Conservation (phyloP, 53 echinoderm and acorn worm genomes). For the Stichopus horrens region DNA sequence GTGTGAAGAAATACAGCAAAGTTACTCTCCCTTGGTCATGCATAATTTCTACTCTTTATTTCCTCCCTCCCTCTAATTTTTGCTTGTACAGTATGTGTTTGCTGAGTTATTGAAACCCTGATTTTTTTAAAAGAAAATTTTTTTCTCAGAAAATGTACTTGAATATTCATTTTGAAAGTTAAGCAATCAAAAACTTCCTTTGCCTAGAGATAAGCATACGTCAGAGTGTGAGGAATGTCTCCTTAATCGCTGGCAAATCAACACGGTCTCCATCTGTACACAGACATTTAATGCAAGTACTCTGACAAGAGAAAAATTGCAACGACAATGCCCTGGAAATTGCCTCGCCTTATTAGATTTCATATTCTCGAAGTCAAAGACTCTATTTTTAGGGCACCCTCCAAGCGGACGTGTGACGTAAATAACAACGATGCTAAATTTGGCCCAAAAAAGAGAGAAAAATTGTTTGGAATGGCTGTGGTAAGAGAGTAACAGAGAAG, state of each 20-base stretch:
- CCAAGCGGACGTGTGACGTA: slow-evolving; percentile 16
- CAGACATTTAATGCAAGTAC: slow-evolving; percentile 9
- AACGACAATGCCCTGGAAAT: slow-evolving; percentile 45
- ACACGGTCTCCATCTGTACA: slow-evolving; percentile 10
- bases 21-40: no score
- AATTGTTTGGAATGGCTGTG: background rate
- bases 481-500: background rate
- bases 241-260: slow-evolving; percentile 10
- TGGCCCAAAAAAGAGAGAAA: background rate
- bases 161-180: background rate
- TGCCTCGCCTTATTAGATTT: slow-evolving; percentile 34
- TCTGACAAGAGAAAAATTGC: slow-evolving; percentile 17
- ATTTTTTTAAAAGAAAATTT: no score
- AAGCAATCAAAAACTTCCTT: background rate
- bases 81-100: background rate
- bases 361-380: slow-evolving; percentile 41
- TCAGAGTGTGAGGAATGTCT: slow-evolving; percentile 3
- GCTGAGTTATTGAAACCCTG: no score
- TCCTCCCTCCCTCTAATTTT: background rate
- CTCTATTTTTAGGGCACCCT: slow-evolving; percentile 42
- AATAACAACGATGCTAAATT: slow-evolving; percentile 8
- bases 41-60: no score
- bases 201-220: slow-evolving; percentile 6
- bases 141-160: no score
- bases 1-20: no score